Base-by-base conservation (phyloP, 35 echinoderm and acorn worm genomes). In the Lytechinus variegatus region DNA sequence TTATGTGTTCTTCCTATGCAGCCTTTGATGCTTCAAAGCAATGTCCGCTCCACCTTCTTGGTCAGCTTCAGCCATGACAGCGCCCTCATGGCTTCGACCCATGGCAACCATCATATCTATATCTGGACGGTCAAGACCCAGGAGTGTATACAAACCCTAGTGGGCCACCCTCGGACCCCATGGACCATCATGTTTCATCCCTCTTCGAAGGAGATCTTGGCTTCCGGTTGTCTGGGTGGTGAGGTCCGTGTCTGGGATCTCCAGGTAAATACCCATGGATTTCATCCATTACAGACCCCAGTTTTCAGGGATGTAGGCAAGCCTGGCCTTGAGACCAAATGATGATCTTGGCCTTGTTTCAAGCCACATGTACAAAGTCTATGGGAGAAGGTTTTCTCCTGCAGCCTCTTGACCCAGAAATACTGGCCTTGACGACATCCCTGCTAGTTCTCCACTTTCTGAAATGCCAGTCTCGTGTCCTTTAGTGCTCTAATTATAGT, bases 221-320 rank as follows among this genome's bases (percentile, higher is more conserved):
- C 98, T 56, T 99, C 98, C 10, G 98, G 97, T 3, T 99, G 98
- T 86, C 94, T 99, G 19, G 96, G 96, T 4, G 98, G 98, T 8
- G 97, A 99, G 86, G 97, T 99, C 2, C 89, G 98, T 61, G 97
- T 99, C 54, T 99, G 98, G 98, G 98, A 99, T 92, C 95, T 99
- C 54, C 97, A 99, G 96, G 98, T 99, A 97, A 91, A 27, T 71
- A 44, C 33, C 0, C 33, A 44, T 44, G 33, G 33, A 44, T 44
- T 44, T 44, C 33, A 44, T 44, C 1, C 33, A 44, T 44, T 44
- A 2, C 33, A 44, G 33, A 44, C 33, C 33, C 33, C 33, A 2
- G 33, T 44, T 44, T 44, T 44, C n/a, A 44, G 33, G 33, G 33
- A 44, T 44, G 33, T 44, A 44, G 33, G 33, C 33, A 2, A 44